phyloP scores from a whole-genome alignment of 2,113 vertebrate species.

The Mellivora capensis region DNA sequence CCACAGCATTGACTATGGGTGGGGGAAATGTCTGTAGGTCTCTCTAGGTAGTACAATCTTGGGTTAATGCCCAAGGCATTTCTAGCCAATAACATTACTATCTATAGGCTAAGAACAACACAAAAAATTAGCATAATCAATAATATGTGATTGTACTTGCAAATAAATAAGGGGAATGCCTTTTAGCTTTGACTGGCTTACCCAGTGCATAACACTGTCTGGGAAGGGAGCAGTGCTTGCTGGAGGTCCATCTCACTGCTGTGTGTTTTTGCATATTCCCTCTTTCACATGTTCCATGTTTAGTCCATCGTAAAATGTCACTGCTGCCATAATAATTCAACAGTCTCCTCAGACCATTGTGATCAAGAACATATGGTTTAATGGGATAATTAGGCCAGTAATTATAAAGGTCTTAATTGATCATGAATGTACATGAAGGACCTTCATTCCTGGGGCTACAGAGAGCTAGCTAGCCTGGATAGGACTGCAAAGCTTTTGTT shows the following conservation, averaged over 20 bases:
- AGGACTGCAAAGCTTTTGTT: not conserved
- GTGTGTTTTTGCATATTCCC: not conserved
- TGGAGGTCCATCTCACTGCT: not conserved
- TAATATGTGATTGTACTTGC: not conserved
- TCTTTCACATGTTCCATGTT: not conserved
- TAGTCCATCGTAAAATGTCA: not conserved
- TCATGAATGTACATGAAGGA: not conserved
- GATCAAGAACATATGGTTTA: not conserved
- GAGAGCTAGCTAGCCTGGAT: not conserved
- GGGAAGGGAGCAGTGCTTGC: not conserved
- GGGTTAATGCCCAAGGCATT: not conserved
- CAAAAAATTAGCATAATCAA: not conserved
- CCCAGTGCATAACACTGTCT: not conserved
- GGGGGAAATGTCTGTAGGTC: not conserved
- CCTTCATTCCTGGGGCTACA: not conserved
- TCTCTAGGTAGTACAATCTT: not conserved
- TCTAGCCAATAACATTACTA: not conserved
- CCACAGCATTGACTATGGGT: not conserved
- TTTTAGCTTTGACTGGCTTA: not conserved
- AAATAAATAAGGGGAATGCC: not conserved
- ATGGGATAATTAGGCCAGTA: not conserved
- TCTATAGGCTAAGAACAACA: not conserved
- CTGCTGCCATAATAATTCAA: not conserved
- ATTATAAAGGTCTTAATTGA: not conserved
- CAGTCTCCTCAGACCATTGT: not conserved